These are phyloP conservation scores for Apeltes quadracus DNA, from an alignment of 2,113 vertebrate species.

Conservation along the genomic window DNA sequence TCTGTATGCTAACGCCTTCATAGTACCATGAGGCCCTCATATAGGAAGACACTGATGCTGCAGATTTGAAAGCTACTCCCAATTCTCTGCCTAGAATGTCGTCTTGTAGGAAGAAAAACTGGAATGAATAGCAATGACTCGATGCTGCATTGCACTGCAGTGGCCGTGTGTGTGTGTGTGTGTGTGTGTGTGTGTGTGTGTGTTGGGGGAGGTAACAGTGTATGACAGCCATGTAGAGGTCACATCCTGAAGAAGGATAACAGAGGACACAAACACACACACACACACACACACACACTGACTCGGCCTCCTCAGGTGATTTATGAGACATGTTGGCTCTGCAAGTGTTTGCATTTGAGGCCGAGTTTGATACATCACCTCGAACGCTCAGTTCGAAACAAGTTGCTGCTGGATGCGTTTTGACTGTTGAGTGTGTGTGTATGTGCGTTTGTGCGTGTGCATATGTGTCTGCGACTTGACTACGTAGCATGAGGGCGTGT, in stretches of 20 bases:
- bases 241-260: slow-evolving; percentile 65
- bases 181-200: slow-evolving; percentile 32
- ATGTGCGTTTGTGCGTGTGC: slow-evolving; percentile 10
- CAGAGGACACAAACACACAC: slow-evolving; percentile 41
- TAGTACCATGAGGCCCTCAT: neutral
- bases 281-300: slow-evolving; percentile 14
- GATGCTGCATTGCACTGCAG: slow-evolving; percentile 64
- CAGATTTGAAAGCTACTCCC: slow-evolving; percentile 34
- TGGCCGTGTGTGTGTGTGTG: slow-evolving; percentile 29
- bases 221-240: slow-evolving; percentile 77
- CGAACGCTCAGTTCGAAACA: slow-evolving; percentile 54
- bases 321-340: slow-evolving; percentile 69
- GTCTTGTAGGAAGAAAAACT: slow-evolving; percentile 13
- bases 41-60: slow-evolving; percentile 38
- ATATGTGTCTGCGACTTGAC: neutral
- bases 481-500: slow-evolving; percentile 36
- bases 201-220: slow-evolving; percentile 57
- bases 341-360: slow-evolving; percentile 73
- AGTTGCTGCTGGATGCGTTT: slow-evolving; percentile 62
- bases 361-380: slow-evolving; percentile 70
- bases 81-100: neutral
- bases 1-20: slow-evolving; percentile 26
- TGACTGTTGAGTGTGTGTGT: slow-evolving; percentile 27
- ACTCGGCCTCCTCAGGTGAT: slow-evolving; percentile 60
- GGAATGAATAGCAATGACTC: slow-evolving; percentile 39